Evolutionary conservation across 2,113 vertebrate genomes (phyloP).

Genomic region (Malaclemys terrapin): DNA sequence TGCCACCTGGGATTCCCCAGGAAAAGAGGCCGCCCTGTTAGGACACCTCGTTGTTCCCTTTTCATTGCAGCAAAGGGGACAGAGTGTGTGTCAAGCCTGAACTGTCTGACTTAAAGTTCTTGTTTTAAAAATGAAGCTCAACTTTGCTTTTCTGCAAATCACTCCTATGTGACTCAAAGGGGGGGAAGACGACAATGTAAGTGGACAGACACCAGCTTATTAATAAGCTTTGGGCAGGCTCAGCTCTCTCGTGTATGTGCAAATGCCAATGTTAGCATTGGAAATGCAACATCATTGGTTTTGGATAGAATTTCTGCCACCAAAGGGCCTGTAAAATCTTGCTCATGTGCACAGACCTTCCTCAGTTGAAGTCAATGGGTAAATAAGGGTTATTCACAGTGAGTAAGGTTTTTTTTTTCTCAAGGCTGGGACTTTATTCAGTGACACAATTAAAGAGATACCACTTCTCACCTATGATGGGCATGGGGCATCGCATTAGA

Average conservation of each 20-base stretch:
- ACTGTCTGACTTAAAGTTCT: not conserved
- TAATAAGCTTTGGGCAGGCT: conserved; percentile 62
- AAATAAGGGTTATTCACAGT: not conserved
- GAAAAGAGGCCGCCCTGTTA: not conserved
- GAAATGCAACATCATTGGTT: not conserved
- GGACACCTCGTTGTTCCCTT: not conserved
- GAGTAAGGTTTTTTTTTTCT: not conserved
- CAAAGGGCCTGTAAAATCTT: not conserved
- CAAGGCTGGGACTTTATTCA: not conserved
- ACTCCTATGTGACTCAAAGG: conserved; percentile 41
- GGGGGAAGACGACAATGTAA: conserved; percentile 49
- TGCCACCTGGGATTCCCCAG: not conserved
- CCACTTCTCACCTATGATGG: not conserved
- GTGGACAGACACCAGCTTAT: conserved; percentile 55
- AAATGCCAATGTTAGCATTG: not conserved
- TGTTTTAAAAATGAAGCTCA: not conserved
- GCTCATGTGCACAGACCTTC: not conserved
- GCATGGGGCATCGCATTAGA: not conserved
- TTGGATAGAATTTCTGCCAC: not conserved
- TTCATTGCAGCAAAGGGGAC: not conserved
- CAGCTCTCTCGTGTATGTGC: conserved; percentile 7
- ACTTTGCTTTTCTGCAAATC: conserved; percentile 65
- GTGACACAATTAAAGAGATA: not conserved
- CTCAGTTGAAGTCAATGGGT: not conserved
- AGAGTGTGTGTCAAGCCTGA: not conserved